Evolutionary conservation across 2,888 invertebrate species (phyloP).

Genomic region (Eudemis profundana): DNA sequence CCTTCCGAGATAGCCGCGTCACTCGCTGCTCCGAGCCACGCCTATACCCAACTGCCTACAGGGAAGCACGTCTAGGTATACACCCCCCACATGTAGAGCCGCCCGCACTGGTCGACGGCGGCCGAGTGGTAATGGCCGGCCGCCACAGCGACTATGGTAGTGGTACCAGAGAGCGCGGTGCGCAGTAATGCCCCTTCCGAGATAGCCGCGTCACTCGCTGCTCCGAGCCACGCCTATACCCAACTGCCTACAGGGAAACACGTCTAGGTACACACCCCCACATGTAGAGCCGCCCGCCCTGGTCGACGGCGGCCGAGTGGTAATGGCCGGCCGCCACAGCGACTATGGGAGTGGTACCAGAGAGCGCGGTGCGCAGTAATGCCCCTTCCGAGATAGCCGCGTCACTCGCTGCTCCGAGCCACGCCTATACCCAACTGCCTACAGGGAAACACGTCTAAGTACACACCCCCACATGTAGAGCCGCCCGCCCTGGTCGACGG

Average conservation of each 20-base stretch:
- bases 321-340: slow-evolving; percentile 94
- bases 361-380: slow-evolving; percentile 86
- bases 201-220: slow-evolving; percentile 86
- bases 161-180: slow-evolving; percentile 85
- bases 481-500: slow-evolving; percentile 90
- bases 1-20: slow-evolving; percentile 85
- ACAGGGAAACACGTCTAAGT: no score
- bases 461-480: slow-evolving; percentile 95
- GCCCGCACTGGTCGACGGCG: slow-evolving; percentile 90
- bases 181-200: slow-evolving; percentile 88
- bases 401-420: slow-evolving; percentile 87
- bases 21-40: slow-evolving; percentile 75
- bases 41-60: no score
- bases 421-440: slow-evolving; percentile 72
- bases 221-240: slow-evolving; percentile 83
- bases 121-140: slow-evolving; percentile 97
- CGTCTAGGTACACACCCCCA: slow-evolving; percentile 93
- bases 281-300: slow-evolving; percentile 91
- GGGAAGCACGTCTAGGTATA: slow-evolving; percentile 11
- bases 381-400: slow-evolving; percentile 86
- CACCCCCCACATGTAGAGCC: slow-evolving; percentile 94
- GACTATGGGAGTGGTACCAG: slow-evolving; percentile 87
- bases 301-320: slow-evolving; percentile 93
- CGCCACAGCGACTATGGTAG: slow-evolving; percentile 88
- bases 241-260: no score